phyloP scores from a whole-genome alignment of 2,888 invertebrate genomes.

The Cryptocephalus primarius region DNA sequence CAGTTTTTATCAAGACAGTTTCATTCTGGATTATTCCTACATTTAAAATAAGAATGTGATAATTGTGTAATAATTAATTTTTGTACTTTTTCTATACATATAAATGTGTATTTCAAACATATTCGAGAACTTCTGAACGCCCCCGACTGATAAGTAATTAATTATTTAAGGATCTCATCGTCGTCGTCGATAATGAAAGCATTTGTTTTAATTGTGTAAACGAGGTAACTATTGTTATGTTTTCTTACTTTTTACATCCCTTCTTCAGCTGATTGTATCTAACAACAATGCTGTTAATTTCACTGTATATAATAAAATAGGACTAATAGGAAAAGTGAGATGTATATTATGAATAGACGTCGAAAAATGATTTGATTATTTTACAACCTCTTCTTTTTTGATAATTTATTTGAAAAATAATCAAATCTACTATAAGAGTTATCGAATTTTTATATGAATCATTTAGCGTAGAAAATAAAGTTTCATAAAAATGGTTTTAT shows the following conservation, averaged over 20 bases:
- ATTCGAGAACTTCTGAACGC: no score
- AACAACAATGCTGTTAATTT: not conserved
- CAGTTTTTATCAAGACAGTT: no score
- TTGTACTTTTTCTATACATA: slow-evolving; percentile 14
- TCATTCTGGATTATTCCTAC: no score
- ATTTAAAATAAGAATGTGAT: slow-evolving; percentile 8
- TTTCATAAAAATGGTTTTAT: no score
- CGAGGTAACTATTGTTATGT: no score
- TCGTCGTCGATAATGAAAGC: no score
- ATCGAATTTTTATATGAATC: slow-evolving; percentile 4
- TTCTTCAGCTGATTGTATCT: not conserved
- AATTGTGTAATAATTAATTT: slow-evolving; percentile 13
- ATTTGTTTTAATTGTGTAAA: no score
- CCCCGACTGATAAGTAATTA: no score
- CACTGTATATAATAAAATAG: slow-evolving; percentile 3
- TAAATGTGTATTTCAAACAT: slow-evolving; percentile 7
- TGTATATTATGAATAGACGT: slow-evolving; percentile 3
- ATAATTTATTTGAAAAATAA: slow-evolving; percentile 2
- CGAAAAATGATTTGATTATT: slow-evolving; percentile 1
- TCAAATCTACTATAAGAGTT: not conserved
- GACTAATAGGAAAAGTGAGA: slow-evolving; percentile 4
- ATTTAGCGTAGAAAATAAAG: not conserved
- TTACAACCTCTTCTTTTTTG: slow-evolving; percentile 1
- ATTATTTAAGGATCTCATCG: no score
- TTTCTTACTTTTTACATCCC: no score